Percentiles rank a stretch among this genome's conserved stretches.
phyloP scores from a whole-genome alignment of 2,113 vertebrate genomes.

The Muscicapa adusta region DNA sequence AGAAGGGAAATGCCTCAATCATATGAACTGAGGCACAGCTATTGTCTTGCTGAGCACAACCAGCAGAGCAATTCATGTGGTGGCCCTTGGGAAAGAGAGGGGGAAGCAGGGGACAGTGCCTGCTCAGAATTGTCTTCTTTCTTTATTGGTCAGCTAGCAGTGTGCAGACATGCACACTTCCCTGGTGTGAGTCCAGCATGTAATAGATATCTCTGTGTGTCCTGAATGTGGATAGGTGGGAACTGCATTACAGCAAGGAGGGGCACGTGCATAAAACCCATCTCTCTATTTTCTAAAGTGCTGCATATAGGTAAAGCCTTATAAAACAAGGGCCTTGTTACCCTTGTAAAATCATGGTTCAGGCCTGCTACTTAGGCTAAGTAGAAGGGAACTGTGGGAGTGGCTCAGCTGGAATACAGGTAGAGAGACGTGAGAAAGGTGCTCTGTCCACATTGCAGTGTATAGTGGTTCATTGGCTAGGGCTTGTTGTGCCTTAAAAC shows the following conservation, averaged over 20 bases:
- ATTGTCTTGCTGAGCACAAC: not conserved
- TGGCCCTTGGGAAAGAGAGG: not conserved
- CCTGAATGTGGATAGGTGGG: not conserved
- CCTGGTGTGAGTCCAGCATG: fast-evolving
- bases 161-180: not conserved
- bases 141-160: not conserved
- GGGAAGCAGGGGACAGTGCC: not conserved
- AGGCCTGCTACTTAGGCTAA: not conserved
- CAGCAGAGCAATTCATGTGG: fast-evolving
- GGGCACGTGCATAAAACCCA: not conserved
- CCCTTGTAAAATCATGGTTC: not conserved
- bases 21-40: not conserved
- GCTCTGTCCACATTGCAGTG: not conserved
- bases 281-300: not conserved
- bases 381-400: not conserved
- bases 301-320: not conserved
- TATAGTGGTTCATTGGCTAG: not conserved
- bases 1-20: not conserved
- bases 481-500: not conserved
- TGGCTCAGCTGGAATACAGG: not conserved
- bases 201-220: not conserved
- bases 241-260: not conserved
- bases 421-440: not conserved
- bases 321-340: not conserved
- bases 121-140: not conserved